Percentiles rank a stretch among this genome's conserved stretches.
These are phyloP conservation scores for Toxonevra muliebris DNA, from an alignment of 2,888 invertebrate species.

Conservation along the genomic window DNA sequence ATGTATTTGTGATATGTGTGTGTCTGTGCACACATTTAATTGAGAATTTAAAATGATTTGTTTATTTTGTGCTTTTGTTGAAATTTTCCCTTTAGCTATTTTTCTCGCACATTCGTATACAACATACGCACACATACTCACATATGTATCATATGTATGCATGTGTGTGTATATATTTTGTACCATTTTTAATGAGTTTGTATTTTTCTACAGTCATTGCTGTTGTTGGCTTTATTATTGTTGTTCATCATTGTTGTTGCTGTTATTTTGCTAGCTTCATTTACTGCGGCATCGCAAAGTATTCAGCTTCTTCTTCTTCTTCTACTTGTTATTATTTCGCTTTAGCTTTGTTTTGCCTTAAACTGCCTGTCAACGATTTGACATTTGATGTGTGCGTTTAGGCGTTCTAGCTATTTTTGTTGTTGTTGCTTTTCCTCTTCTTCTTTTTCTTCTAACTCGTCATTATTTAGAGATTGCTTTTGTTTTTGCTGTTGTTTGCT, in stretches of 20 bases:
- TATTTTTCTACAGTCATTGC: background rate
- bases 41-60: slow-evolving; percentile 60
- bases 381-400: slow-evolving; percentile 37
- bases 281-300: background rate
- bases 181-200: background rate
- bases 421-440: slow-evolving; percentile 31
- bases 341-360: slow-evolving; percentile 18
- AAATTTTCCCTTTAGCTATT: slow-evolving; percentile 50
- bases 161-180: background rate
- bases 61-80: slow-evolving; percentile 54
- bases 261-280: background rate
- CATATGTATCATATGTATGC: background rate
- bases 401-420: slow-evolving; percentile 19
- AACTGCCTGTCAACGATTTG: slow-evolving; percentile 36
- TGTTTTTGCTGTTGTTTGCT: slow-evolving; percentile 4
- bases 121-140: background rate
- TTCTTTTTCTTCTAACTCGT: slow-evolving; percentile 36
- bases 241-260: background rate
- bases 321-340: background rate
- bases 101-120: slow-evolving; percentile 20
- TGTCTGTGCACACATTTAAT: slow-evolving; percentile 50
- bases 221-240: too few relatives aligned
- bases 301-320: background rate
- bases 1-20: slow-evolving; percentile 5
- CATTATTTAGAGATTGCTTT: slow-evolving; percentile 18